Evolutionary conservation across 2,888 invertebrate genomes (phyloP).

Genomic region (Candidula unifasciata): DNA sequence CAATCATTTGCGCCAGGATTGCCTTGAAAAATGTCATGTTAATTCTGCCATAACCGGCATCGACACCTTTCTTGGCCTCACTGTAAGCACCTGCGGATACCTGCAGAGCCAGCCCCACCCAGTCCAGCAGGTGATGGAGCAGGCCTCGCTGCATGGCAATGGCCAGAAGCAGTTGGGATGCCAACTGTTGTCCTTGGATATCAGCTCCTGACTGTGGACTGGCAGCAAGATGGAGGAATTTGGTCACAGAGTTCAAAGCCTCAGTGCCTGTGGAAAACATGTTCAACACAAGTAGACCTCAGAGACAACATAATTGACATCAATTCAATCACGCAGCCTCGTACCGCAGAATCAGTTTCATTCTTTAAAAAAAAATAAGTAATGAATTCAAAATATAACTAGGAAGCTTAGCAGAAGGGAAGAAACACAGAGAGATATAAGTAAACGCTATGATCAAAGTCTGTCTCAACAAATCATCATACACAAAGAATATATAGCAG

Average conservation of each 20-base stretch:
- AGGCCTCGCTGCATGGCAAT: slow-evolving; percentile 83
- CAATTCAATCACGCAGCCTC: no score
- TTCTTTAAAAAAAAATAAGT: no score
- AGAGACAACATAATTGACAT: no score
- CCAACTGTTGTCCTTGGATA: slow-evolving; percentile 74
- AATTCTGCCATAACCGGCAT: slow-evolving; percentile 59
- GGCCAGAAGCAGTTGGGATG: slow-evolving; percentile 81
- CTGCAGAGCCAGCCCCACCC: slow-evolving; percentile 82
- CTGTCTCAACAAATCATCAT: no score
- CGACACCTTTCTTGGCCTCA: slow-evolving; percentile 50
- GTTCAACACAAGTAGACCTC: no score
- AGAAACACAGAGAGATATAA: no score
- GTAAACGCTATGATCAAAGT: no score
- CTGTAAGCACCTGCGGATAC: slow-evolving; percentile 54
- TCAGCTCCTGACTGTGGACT: slow-evolving; percentile 80
- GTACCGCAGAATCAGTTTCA: no score
- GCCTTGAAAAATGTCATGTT: slow-evolving; percentile 69
- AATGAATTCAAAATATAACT: no score
- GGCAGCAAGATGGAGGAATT: slow-evolving; percentile 80
- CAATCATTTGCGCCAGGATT: slow-evolving; percentile 73
- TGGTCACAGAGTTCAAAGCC: slow-evolving; percentile 81
- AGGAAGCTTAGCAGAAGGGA: no score
- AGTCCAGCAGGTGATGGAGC: slow-evolving; percentile 82
- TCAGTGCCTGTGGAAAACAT: slow-evolving; percentile 67
- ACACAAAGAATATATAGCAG: no score